Base-by-base conservation (phyloP, 2,113 vertebrate species). In the Pseudolaguvia tuberculata region DNA sequence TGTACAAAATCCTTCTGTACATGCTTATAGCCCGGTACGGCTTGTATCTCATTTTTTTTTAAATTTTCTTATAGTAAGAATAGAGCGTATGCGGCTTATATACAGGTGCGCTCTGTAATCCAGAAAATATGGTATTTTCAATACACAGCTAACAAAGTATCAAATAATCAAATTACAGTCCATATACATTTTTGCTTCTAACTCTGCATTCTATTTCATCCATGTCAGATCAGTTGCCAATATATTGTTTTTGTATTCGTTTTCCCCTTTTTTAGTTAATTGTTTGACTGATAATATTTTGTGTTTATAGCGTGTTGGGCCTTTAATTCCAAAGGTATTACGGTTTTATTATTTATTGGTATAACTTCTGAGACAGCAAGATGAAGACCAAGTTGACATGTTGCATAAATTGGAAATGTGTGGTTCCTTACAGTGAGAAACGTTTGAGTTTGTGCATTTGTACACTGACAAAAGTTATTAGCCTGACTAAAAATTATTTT, bases 241-340 rank as follows among this genome's bases (percentile, higher is more conserved):
- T 53, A 25, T 75, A 0, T 39, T 11, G 2, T 73, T 23, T 72
- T 1, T 57, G 50, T 17, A 10, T 31, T 15, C n/a, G n/a, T 72
- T 45, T 48, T 18, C 47, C 9, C 62, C 52, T 17, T 17, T 35
- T 35, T 29, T 51, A 1, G 15, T 39, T 11, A 25, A 4, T 11
- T 21, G 35, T 14, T n/a, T 76, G 59, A 67, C 59, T 59, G n/a
- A 65, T 75, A 18, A 35, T 67, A 52, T 73, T 27, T 31, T 45
- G 51, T n/a, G 50, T 31, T 4, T 11, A 9, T 29, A 21, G n/a
- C 17, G 17, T 63, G 39, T 45, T 23, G 25, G 42, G n/a, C 45
- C 10, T 45, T 42, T 62, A 12, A 47, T 3, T 15, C 2, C 17
- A 23, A 27, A 15, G 23, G 31, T 35, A 3, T 35, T 35, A 35